These are phyloP conservation scores for Recurvirostra avosetta DNA, from an alignment of 2,113 vertebrate genomes.

Conservation along the genomic window DNA sequence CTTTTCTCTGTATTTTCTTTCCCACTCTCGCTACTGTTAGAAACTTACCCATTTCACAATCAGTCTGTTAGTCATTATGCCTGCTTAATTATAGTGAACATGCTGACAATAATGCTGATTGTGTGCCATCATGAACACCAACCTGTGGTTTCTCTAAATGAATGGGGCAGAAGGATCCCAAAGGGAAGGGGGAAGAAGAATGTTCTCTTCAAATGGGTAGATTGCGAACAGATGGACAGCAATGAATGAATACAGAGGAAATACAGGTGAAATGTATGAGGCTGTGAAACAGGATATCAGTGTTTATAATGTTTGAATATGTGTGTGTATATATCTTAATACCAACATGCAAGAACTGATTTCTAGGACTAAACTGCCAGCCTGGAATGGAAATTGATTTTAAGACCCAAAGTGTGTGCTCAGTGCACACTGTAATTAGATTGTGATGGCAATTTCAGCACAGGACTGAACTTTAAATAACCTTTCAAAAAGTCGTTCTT, in stretches of 20 bases:
- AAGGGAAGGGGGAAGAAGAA: not conserved
- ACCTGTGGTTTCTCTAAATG: not conserved
- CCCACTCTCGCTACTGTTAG: not conserved
- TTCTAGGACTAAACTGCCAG: not conserved
- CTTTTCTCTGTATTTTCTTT: not conserved
- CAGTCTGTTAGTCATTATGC: not conserved
- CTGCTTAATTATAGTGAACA: not conserved
- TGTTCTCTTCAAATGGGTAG: not conserved
- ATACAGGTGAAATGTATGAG: not conserved
- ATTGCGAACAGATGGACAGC: not conserved
- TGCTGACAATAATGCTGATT: not conserved
- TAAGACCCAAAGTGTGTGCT: not conserved
- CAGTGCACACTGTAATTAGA: not conserved
- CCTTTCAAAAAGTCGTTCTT: conserved; percentile 8
- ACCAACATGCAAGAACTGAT: not conserved
- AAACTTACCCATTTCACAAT: not conserved
- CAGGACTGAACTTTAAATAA: conserved; percentile 1
- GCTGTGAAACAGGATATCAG: not conserved
- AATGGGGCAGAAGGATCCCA: not conserved
- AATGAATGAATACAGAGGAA: not conserved
- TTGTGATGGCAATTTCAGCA: not conserved
- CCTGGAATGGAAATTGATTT: not conserved
- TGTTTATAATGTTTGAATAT: not conserved
- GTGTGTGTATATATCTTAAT: not conserved
- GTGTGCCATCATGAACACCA: not conserved